phyloP scores from a whole-genome alignment of 1,140 invertebrate species.

The Melanaphis sacchari region DNA sequence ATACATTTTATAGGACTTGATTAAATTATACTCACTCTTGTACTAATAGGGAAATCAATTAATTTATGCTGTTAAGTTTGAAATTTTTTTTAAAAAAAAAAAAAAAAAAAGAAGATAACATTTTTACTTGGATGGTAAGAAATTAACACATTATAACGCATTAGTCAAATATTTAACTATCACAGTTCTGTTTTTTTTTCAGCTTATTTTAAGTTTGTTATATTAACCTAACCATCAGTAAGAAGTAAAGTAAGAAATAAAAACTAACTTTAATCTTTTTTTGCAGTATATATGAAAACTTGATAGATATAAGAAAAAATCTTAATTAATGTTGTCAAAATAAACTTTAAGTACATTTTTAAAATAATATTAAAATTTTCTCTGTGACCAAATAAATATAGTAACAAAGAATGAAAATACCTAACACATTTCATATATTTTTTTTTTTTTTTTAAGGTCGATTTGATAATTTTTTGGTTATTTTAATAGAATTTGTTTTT shows the following conservation, averaged over 20 bases:
- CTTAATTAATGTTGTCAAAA: constrained; percentile 1
- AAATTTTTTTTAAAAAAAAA: no score
- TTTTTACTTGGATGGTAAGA: not conserved
- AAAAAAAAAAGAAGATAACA: no score
- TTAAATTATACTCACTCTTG: not conserved
- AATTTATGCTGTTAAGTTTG: not conserved
- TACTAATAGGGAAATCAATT: not conserved
- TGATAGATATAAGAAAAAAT: not conserved
- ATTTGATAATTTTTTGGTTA: not conserved
- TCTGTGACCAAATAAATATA: constrained; percentile 9
- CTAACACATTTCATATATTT: no score
- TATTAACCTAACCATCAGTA: not conserved
- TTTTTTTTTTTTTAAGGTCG: no score
- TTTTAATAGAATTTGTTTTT: not conserved
- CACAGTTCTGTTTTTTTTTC: not conserved
- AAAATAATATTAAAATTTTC: not conserved
- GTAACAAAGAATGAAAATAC: not conserved
- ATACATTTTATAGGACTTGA: not conserved
- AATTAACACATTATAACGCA: not conserved
- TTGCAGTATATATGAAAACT: not conserved
- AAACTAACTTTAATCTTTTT: not conserved
- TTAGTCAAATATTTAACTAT: not conserved
- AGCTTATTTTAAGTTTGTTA: not conserved
- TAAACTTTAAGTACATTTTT: constrained; percentile 5
- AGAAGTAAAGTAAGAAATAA: not conserved